phyloP scores from a whole-genome alignment of 2,888 invertebrate genomes.

The Cyclophora punctaria region DNA sequence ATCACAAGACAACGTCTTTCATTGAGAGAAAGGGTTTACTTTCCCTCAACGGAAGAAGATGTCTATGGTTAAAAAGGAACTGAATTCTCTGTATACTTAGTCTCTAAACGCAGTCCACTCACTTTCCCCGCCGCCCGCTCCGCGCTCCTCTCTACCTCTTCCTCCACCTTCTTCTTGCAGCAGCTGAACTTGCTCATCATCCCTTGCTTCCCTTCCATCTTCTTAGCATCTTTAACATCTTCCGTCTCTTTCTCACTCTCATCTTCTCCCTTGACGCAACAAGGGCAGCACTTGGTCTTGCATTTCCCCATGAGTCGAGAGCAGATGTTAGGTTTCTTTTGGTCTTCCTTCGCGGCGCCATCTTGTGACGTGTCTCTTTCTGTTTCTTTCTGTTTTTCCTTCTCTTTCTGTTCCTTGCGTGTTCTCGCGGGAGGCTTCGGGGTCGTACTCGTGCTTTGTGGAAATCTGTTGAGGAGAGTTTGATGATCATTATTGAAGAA shows the following conservation, averaged over 20 bases:
- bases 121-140: slow-evolving; percentile 65
- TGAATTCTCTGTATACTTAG: no score
- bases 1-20: no score
- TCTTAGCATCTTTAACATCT: slow-evolving; percentile 3
- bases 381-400: slow-evolving; percentile 20
- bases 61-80: no score
- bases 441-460: slow-evolving; percentile 65
- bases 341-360: slow-evolving; percentile 16
- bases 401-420: slow-evolving; percentile 40
- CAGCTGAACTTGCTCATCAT: slow-evolving; percentile 52
- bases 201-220: slow-evolving; percentile 28
- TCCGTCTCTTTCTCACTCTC: slow-evolving; percentile 30
- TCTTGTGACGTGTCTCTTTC: neutral
- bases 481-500: no score
- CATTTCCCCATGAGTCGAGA: slow-evolving; percentile 56
- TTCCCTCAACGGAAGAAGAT: no score
- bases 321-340: slow-evolving; percentile 50
- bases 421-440: slow-evolving; percentile 60
- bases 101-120: slow-evolving; percentile 15
- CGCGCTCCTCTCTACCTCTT: slow-evolving; percentile 38
- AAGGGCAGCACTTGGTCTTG: slow-evolving; percentile 63
- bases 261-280: slow-evolving; percentile 51
- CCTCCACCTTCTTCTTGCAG: slow-evolving; percentile 55
- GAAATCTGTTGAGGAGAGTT: slow-evolving; percentile 38
- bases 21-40: no score